These are phyloP conservation scores for Ceyx erithaca DNA, from an alignment of 2,797 vertebrate genomes.

Conservation along the genomic window DNA sequence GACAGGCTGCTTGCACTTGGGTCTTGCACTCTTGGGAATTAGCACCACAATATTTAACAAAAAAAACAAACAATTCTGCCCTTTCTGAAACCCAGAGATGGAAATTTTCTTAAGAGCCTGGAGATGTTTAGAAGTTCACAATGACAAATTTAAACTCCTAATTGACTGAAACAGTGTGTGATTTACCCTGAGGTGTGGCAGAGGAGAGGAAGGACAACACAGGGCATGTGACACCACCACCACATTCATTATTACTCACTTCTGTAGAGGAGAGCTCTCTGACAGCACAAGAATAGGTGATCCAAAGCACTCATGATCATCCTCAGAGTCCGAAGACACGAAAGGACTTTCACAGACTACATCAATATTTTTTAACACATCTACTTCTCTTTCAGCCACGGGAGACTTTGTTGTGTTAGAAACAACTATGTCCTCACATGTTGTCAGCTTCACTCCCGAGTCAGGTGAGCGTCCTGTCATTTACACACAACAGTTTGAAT, in stretches of 20 bases:
- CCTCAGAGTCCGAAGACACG: not conserved
- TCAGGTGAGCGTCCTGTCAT: slow-evolving; percentile 20
- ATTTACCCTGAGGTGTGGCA: not conserved
- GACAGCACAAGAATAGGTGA: slow-evolving; percentile 40
- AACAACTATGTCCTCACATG: fast-evolving
- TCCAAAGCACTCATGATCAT: not conserved
- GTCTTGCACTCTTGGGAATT: not conserved
- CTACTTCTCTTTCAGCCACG: not conserved
- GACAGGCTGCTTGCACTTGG: not conserved
- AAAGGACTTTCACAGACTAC: not conserved
- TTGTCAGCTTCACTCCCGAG: not conserved
- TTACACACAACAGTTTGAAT: not conserved
- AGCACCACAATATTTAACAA: not conserved
- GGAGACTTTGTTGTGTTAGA: not conserved
- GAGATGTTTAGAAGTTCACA: not conserved
- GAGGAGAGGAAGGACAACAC: not conserved
- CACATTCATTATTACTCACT: slow-evolving; percentile 2
- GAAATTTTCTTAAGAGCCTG: not conserved
- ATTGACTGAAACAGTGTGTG: fast-evolving
- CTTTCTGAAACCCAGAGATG: not conserved
- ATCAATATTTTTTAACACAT: not conserved
- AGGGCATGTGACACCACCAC: not conserved
- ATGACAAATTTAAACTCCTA: not conserved
- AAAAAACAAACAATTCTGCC: not conserved
- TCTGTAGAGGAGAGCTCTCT: not conserved